Base-by-base conservation (phyloP, 2,797 vertebrate genomes). In the Galago senegalensis region DNA sequence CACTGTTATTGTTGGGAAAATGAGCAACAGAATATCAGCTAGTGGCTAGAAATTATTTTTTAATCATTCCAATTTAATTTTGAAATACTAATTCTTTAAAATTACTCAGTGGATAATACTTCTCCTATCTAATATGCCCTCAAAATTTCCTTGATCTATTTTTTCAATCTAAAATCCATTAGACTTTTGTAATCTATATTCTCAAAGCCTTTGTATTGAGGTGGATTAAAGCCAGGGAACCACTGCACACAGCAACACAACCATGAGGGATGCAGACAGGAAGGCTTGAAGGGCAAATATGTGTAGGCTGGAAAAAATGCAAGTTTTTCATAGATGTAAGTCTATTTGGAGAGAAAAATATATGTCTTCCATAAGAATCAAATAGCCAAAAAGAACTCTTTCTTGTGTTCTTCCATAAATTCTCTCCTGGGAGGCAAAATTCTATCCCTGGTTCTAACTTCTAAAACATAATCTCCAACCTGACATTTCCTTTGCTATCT, bases 381-480 rank as follows among this genome's bases (percentile, higher is more conserved):
- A 31, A 75, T 34, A 79, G 29, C 1, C 90, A 89, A 82, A 80
- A 80, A 31, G 4, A 84, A 23, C 1, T 40, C 11, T 79, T 94
- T 58, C 67, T 56, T 81, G 12, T 69, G 10, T 23, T 69, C 17
- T 77, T 93, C 67, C 87, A 85, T 94, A 80, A 87, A 80, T 9
- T 31, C 95, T 10, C 40, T 4, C 75, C n/a, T 94, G 25, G 17
- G 23, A 93, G 9, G 43, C 7, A 94, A 94, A 90, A 80, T 83
- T 92, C 25, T 72, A 72, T 72, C 25, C 10, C 29, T 88, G 27
- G 27, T 77, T 79, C 25, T 65, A 88, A 72, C 31, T 58, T 93
- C 23, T 95, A 88, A 96, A 92, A 86, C n/a, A 79, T 25, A 27
- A 63, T 88, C 69, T 91, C 31, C 93, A 96, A 49, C 49, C 37